Percentiles rank a stretch among this genome's conserved stretches.
phyloP scores from a whole-genome alignment of 2,888 invertebrate species.

The Temnothorax unifasciatus region DNA sequence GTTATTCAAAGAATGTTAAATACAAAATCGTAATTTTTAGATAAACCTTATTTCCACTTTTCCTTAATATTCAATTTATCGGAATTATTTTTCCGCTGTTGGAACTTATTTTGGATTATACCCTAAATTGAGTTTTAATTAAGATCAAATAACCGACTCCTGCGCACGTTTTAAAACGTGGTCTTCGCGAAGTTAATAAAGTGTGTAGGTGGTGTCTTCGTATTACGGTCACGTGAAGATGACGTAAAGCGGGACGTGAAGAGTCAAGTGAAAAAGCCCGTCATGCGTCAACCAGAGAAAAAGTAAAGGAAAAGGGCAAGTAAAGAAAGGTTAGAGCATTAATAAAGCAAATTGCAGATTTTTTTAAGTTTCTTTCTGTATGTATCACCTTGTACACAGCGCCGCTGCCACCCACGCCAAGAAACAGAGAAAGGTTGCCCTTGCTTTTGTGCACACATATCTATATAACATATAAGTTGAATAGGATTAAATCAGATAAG shows the following conservation, averaged over 20 bases:
- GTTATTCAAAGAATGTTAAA: not conserved
- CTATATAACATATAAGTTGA: conserved; percentile 70
- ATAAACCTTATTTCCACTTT: not conserved
- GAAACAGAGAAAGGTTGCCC: conserved; percentile 93
- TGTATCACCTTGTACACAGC: conserved; percentile 93
- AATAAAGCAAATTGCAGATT: conserved; percentile 53
- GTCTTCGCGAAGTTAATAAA: conserved; percentile 10
- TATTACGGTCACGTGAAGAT: conserved; percentile 50
- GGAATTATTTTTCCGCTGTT: not conserved
- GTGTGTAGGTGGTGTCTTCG: not conserved
- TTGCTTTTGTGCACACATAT: conserved; percentile 95
- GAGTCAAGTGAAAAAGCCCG: not conserved
- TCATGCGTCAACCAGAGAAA: conserved; percentile 3
- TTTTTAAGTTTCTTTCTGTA: conserved; percentile 38
- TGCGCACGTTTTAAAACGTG: conserved; percentile 2
- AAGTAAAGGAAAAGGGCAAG: not conserved
- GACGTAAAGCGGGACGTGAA: conserved; percentile 6
- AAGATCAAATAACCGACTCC: not conserved
- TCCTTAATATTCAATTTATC: not conserved
- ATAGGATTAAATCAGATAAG: not conserved
- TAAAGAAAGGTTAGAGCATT: conserved; percentile 22
- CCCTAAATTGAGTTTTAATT: conserved; percentile 6
- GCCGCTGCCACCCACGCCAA: conserved; percentile 95
- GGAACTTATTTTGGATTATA: not conserved
- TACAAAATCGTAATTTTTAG: not conserved